These are phyloP conservation scores for Clavelina lepadiformis DNA, from an alignment of 23 tunicate genomes.

Conservation along the genomic window DNA sequence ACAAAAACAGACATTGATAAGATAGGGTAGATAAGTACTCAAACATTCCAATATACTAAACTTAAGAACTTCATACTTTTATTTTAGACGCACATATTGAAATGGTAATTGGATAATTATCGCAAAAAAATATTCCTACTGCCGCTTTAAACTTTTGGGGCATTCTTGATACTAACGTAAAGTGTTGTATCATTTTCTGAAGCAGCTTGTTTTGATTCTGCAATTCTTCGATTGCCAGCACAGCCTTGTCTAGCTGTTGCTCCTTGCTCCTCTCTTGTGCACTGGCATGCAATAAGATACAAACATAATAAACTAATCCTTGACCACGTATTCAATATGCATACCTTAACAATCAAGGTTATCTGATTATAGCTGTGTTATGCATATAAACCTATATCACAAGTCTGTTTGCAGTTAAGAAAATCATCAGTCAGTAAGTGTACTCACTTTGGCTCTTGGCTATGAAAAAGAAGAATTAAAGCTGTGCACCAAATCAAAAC, in stretches of 20 bases:
- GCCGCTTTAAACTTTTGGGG: neutral
- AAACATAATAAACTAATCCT: too few relatives aligned
- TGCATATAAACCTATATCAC: too few relatives aligned
- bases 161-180: constrained; percentile 1
- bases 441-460: constrained; percentile 8
- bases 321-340: too few relatives aligned
- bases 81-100: too few relatives aligned
- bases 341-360: too few relatives aligned
- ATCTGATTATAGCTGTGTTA: too few relatives aligned
- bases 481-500: constrained; percentile 21
- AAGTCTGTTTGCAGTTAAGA: neutral
- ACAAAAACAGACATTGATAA: neutral
- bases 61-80: neutral
- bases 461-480: constrained; percentile 7
- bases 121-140: too few relatives aligned
- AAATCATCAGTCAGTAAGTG: neutral
- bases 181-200: neutral
- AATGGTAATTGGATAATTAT: too few relatives aligned
- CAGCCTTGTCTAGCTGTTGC: constrained; percentile 4
- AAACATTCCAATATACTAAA: constrained; percentile 5
- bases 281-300: too few relatives aligned
- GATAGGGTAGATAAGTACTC: too few relatives aligned
- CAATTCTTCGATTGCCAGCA: neutral
- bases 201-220: constrained; percentile 15
- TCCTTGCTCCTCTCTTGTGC: neutral